These are phyloP conservation scores for Quadriops clusia DNA, from an alignment of 2,888 invertebrate species.

Conservation along the genomic window DNA sequence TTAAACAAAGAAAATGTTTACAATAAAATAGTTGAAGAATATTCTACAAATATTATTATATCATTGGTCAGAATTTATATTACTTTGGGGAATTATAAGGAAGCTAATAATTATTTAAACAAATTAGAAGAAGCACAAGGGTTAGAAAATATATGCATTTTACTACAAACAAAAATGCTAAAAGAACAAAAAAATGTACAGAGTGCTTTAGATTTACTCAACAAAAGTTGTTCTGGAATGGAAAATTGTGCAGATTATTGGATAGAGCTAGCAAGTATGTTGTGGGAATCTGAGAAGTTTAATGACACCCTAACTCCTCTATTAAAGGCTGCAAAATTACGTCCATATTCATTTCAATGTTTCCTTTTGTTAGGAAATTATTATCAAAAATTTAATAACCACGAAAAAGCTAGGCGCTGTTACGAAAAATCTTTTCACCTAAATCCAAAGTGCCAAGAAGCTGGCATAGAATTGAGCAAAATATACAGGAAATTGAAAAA, in stretches of 20 bases:
- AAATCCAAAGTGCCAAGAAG: slow-evolving; percentile 52
- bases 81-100: slow-evolving; percentile 30
- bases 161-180: slow-evolving; percentile 42
- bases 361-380: slow-evolving; percentile 67
- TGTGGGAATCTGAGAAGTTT: slow-evolving; percentile 47
- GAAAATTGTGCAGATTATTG: slow-evolving; percentile 41
- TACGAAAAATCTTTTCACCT: slow-evolving; percentile 73
- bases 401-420: slow-evolving; percentile 67
- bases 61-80: slow-evolving; percentile 31
- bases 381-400: slow-evolving; percentile 53
- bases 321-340: slow-evolving; percentile 57
- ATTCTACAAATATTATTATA: slow-evolving; percentile 10
- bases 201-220: slow-evolving; percentile 45
- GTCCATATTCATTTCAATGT: slow-evolving; percentile 61
- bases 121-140: slow-evolving; percentile 27
- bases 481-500: slow-evolving; percentile 57
- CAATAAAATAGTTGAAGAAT: too few relatives aligned
- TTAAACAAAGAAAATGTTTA: too few relatives aligned
- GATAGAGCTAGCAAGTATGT: slow-evolving; percentile 47
- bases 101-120: slow-evolving; percentile 30
- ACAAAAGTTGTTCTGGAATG: slow-evolving; percentile 29
- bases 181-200: slow-evolving; percentile 40
- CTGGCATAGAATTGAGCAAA: slow-evolving; percentile 64
- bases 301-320: slow-evolving; percentile 51
- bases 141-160: slow-evolving; percentile 22